Base-by-base conservation (phyloP, 2,113 vertebrate species). In the Lophura nycthemera region DNA sequence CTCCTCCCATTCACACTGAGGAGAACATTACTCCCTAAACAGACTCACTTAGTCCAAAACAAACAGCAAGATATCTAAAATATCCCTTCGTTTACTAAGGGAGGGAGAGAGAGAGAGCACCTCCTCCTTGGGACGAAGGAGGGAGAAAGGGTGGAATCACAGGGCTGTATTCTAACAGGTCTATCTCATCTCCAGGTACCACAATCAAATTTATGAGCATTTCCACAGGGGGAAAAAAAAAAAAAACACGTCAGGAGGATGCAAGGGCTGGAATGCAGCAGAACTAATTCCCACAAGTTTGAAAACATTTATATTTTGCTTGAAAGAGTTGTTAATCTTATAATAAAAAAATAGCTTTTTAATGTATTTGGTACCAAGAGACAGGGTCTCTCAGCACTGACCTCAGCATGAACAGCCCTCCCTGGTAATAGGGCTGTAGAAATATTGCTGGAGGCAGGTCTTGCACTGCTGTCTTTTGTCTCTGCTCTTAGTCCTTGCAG, bases 401-500 rank as follows among this genome's bases (percentile, higher is more conserved):
- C 88, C 90, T 87, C 86, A 56, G 83, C 13, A 47, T 52, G 47
- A 93, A 84, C 73, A 92, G 91, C 43, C 48, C 66, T 95, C 88
- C 86, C 61, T n/a, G 71, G 70, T 60, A 84, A 87, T 1, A 92
- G 47, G 63, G 54, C 64, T 94, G 86, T 91, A 78, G 94, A 87
- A 94, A 94, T 92, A 91, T 48, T 89, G 94, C 96, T 93, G 81
- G 86, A 94, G 94, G 94, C 83, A 91, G 84, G 56, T 89, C 82
- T 95, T 93, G 78, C 1, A 0, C 86, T 91, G 87, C 60, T 93
- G 86, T 56, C 89, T 93, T 96, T 96, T 93, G 83, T 95, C 64
- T 95, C 71, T 82, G 73, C 73, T 71, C 57, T 93, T 67, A 85
- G 74, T 29, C 80, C 66, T 72, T 89, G 75, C 66, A 93, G 89